Conservation (phyloP, 2,888 invertebrate species). For the Epinotia nisella region DNA sequence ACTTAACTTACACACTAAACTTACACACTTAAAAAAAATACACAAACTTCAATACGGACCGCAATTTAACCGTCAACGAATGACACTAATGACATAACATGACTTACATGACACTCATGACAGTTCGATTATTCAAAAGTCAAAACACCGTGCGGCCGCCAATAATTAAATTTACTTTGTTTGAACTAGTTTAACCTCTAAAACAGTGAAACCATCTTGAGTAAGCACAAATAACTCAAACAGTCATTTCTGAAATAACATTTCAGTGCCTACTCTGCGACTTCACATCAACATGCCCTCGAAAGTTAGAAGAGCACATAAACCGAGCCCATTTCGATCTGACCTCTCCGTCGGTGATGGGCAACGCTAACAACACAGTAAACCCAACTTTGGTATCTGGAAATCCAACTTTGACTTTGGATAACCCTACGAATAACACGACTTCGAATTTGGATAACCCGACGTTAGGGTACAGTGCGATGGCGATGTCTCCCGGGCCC, state of each 20-base stretch:
- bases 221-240: background rate
- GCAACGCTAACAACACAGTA: slow-evolving; percentile 72
- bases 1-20: too few relatives aligned
- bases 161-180: slow-evolving; percentile 10
- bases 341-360: slow-evolving; percentile 88
- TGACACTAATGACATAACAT: slow-evolving; percentile 20
- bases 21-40: too few relatives aligned
- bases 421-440: slow-evolving; percentile 35
- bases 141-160: slow-evolving; percentile 23
- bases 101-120: background rate
- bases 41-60: slow-evolving; percentile 13
- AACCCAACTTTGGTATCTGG: slow-evolving; percentile 65
- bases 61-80: slow-evolving; percentile 1
- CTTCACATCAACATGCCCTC: slow-evolving; percentile 89
- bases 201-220: background rate
- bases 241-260: slow-evolving; percentile 28
- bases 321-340: slow-evolving; percentile 93
- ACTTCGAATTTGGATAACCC: slow-evolving; percentile 59
- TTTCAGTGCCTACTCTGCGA: slow-evolving; percentile 91
- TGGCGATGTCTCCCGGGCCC: slow-evolving; percentile 79
- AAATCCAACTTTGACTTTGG: slow-evolving; percentile 35
- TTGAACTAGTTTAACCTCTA: background rate
- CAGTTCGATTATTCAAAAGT: slow-evolving; percentile 19
- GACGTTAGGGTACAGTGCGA: slow-evolving; percentile 63
- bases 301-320: slow-evolving; percentile 91